Base-by-base conservation (phyloP, 2,888 invertebrate species). In the Dioctria linearis region DNA sequence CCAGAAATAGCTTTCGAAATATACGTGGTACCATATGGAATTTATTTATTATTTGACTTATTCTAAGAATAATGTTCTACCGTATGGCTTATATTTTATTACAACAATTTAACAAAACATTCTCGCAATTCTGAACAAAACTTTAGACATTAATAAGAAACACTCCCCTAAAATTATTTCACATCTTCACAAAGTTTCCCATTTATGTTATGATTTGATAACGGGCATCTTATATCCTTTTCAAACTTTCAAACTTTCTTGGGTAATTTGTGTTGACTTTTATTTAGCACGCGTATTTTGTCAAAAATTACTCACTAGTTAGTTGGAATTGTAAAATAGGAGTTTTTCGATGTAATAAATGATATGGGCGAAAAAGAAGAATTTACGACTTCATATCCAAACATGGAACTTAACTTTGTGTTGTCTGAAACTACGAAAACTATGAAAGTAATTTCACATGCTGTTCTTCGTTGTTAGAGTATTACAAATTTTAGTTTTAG, bases 1-100 rank as follows among this genome's bases (percentile, higher is more conserved):
- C 61, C 61, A 61, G 61, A 61, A 61, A 61, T 61, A 61, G 61
- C 61, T 61, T 61, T 37, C 61, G 37, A 59, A 57, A 73, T 42
- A 73, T 40, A 51, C 13, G 39, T 59, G 73, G 73, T 59, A 73
- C 73, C 73, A 73, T 73, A 59, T 73, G 73, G 73, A 57, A 73
- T 73, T 73, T 73, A 73, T 73, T 73, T 73, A 73, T 73, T 73
- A 73, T 73, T 59, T 73, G 73, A 73, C 73, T 73, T 73, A 73
- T 73, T 73, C 43, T 4, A n/a, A 54, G 73, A 57, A 59, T 54
- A 73, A 73, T 73, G 73, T 73, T 73, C n/a, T 51, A 57, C 73
- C 73, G 57, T 73, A 73, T 73, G 73, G 73, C 59, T 54, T 59
- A 40, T 73, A 51, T 43, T 73, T 73, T 73, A 73, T 73, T 73